Evolutionary conservation across 2,797 vertebrate genomes (phyloP), one percentile per base, ranked within the genome.

Genomic region (Petrocephalus sullivani): DNA sequence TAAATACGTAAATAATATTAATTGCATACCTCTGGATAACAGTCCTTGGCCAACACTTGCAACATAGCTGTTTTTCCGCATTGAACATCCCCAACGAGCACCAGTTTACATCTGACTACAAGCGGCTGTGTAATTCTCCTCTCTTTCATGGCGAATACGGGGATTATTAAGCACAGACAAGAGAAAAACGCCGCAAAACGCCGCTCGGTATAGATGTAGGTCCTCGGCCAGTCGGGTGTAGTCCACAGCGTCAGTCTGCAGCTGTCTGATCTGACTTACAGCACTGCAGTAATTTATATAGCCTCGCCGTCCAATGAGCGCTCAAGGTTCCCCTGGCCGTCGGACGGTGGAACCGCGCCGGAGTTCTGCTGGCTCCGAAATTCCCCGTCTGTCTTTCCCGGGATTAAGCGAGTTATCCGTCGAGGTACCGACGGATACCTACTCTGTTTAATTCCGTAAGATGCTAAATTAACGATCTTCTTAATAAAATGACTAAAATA

Each of bases 21-120:
- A 51, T 4, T 9, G 89, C 96, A 92, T 95, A 98, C 98, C 98
- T 99, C 98, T 0, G 98, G 98, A 85, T 98, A 99, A 92, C 97
- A 98, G 92, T 99, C 98, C 92, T 98, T 99, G 0, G 97, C 97
- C 91, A 99, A 87, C 90, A 98, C 98, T 92, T 98, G 98, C 92
- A 99, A 94, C 98, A 98, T 98, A 83, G 98, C 98, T 0, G 97
- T 99, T 96, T 99, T 98, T 93, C 98, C 98, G 92, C 98, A 98
- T 93, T 99, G 98, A 90, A 99, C 98, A 81, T 98, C 97, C 28
- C 98, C 98, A 53, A 99, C 97, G 93, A 99, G 93, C 57, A 99
- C 98, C 19, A 99, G 95, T 90, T 99, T 99, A 91, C 98, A 98
- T 51, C 97, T 93, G 92, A 96, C 96, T 54, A 97, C 96, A 2